phyloP scores from a whole-genome alignment of 2,113 vertebrate species.

The Daubentonia madagascariensis region DNA sequence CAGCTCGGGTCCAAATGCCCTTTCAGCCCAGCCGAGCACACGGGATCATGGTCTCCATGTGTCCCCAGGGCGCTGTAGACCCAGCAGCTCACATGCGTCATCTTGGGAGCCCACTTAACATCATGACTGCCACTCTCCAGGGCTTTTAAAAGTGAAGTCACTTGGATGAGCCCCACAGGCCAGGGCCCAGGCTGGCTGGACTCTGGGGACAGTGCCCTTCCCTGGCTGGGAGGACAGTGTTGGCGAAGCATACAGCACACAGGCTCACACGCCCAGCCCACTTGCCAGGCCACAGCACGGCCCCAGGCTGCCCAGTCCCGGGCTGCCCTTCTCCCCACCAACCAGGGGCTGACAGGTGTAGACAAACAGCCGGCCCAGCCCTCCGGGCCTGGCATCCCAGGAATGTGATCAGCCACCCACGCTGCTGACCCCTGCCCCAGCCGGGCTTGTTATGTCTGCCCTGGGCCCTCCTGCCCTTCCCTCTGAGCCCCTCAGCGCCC shows the following conservation, averaged over 20 bases:
- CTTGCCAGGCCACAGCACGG: fast-evolving
- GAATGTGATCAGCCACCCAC: slow-evolving; percentile 84
- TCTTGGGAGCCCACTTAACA: not conserved
- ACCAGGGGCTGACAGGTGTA: not conserved
- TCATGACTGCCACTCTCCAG: not conserved
- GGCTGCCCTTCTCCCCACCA: not conserved
- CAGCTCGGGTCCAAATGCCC: fast-evolving
- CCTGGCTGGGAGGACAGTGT: not conserved
- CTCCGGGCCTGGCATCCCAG: slow-evolving; percentile 79
- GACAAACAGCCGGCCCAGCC: not conserved
- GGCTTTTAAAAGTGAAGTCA: not conserved
- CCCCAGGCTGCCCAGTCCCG: not conserved
- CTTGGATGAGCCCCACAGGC: not conserved
- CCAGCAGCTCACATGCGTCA: not conserved
- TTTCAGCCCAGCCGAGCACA: not conserved
- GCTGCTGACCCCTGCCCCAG: slow-evolving; percentile 71
- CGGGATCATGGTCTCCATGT: fast-evolving
- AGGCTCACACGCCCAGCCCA: not conserved
- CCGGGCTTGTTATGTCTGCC: slow-evolving; percentile 78
- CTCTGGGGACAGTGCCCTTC: not conserved
- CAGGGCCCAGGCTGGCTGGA: not conserved
- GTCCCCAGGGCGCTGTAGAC: not conserved
- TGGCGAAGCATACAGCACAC: fast-evolving
- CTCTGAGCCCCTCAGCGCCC: slow-evolving; percentile 71
- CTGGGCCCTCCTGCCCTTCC: slow-evolving; percentile 75